These are phyloP conservation scores for Amiota mariae DNA, from an alignment of 2,888 invertebrate genomes.

Conservation along the genomic window DNA sequence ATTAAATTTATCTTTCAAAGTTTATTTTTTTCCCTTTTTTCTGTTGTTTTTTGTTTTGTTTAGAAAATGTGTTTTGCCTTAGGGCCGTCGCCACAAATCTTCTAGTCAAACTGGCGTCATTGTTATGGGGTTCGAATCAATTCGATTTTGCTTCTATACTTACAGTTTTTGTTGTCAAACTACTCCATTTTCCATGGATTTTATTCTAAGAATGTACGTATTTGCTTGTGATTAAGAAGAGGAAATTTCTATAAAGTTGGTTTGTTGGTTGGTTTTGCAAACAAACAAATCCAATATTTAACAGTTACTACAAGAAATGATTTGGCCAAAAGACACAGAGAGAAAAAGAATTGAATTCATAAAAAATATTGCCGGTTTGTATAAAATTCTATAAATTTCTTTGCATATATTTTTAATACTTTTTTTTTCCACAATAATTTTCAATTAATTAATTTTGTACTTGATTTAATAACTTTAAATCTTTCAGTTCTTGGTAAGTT, in stretches of 20 bases:
- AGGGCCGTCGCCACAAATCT: constrained; percentile 22
- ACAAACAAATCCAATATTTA: constrained; percentile 5
- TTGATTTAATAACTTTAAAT: too few relatives aligned
- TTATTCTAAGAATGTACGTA: constrained; percentile 7
- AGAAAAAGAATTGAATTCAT: background rate
- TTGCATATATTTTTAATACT: too few relatives aligned
- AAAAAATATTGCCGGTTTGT: too few relatives aligned
- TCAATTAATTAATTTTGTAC: too few relatives aligned
- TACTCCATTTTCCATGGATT: background rate
- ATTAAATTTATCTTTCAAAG: constrained; percentile 4
- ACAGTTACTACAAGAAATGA: background rate
- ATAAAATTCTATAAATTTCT: too few relatives aligned
- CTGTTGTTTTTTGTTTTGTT: constrained; percentile 1
- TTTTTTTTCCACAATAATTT: too few relatives aligned
- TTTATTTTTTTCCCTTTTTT: background rate
- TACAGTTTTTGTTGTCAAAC: background rate
- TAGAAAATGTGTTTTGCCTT: constrained; percentile 27
- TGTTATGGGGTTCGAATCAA: constrained; percentile 8
- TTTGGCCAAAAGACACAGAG: background rate
- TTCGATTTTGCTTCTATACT: background rate
- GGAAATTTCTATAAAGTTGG: background rate
- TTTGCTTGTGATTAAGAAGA: background rate
- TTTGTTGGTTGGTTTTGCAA: background rate
- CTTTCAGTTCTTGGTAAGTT: too few relatives aligned
- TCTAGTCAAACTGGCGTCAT: constrained; percentile 30